Conservation (phyloP, 2,888 invertebrate genomes). For the Cheilosia grossa region DNA sequence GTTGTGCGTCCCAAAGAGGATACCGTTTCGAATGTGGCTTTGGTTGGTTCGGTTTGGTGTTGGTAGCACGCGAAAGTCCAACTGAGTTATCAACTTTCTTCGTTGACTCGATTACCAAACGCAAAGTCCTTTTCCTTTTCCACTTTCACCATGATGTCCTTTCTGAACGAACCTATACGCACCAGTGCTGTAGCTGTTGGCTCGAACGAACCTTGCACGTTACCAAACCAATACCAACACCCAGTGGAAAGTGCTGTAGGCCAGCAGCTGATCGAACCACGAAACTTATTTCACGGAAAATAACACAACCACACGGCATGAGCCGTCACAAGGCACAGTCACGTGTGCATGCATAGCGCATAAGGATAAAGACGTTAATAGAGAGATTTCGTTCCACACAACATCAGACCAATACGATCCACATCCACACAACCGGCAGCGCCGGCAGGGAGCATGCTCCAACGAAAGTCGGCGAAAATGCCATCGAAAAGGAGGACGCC, state of each 20-base stretch:
- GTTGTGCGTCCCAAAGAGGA: background rate
- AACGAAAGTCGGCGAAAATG: constrained; percentile 50
- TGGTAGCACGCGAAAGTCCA: constrained; percentile 44
- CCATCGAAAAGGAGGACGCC: constrained; percentile 32
- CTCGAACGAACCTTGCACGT: constrained; percentile 65
- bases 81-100: constrained; percentile 46
- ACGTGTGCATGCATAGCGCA: constrained; percentile 45
- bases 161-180: constrained; percentile 25
- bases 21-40: background rate
- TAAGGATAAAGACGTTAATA: constrained; percentile 16
- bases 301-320: background rate
- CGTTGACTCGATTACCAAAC: constrained; percentile 22
- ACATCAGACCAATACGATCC: constrained; percentile 32
- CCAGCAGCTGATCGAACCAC: constrained; percentile 24
- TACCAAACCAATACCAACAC: constrained; percentile 3
- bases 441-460: constrained; percentile 59
- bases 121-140: constrained; percentile 55
- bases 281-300: background rate
- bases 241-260: background rate
- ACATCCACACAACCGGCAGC: background rate
- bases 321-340: constrained; percentile 43
- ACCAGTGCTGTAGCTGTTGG: constrained; percentile 56
- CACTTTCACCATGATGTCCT: constrained; percentile 20
- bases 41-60: background rate
- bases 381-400: constrained; percentile 45